phyloP scores from a whole-genome alignment of 2,113 vertebrate genomes.

The Microtus ochrogaster region DNA sequence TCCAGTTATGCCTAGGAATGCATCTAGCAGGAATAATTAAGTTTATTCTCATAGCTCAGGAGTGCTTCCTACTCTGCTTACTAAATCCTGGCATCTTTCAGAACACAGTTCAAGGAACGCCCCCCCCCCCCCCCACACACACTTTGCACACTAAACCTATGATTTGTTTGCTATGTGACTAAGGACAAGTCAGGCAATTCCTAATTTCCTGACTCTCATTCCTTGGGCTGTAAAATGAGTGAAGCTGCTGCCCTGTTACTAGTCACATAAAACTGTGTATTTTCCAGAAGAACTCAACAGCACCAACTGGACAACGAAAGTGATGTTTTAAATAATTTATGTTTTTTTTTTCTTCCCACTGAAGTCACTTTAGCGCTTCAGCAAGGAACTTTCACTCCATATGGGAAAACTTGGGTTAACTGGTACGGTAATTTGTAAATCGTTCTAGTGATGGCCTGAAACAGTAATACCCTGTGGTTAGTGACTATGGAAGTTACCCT shows the following conservation, averaged over 20 bases:
- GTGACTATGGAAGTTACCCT: neutral
- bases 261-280: neutral
- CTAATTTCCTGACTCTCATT: constrained; percentile 9
- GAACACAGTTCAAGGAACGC: neutral
- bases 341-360: neutral
- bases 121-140: no score
- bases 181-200: neutral
- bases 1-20: neutral
- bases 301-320: neutral
- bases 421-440: neutral
- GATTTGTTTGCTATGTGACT: neutral
- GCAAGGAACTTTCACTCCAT: neutral
- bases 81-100: neutral
- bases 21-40: neutral
- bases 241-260: neutral
- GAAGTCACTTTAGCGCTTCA: neutral
- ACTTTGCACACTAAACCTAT: neutral
- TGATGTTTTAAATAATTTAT: neutral
- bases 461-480: neutral
- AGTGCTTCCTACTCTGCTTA: neutral
- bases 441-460: neutral
- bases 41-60: neutral
- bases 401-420: neutral
- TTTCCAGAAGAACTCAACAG: neutral
- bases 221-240: constrained; percentile 4